Evolutionary conservation across 2,797 vertebrate species (phyloP).

Genomic region (Danio kyathit): DNA sequence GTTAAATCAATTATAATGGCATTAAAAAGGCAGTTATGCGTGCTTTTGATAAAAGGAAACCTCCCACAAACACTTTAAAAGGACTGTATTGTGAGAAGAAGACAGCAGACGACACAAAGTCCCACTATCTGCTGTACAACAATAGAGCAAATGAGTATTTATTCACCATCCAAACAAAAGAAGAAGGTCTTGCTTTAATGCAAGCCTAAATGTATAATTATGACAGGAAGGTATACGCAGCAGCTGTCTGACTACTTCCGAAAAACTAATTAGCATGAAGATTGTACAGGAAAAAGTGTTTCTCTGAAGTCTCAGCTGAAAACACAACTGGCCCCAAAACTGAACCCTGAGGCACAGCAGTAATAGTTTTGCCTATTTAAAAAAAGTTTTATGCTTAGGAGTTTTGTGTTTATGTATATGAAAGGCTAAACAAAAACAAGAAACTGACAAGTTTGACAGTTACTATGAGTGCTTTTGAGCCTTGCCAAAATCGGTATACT

Average conservation of each 20-base stretch:
- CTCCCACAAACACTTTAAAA: not conserved
- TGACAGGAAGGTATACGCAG: constrained; percentile 10
- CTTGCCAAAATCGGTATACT: not conserved
- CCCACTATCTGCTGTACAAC: not conserved
- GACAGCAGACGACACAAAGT: not conserved
- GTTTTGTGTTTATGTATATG: not conserved
- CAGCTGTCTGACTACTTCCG: constrained; percentile 16
- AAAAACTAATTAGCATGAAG: constrained; percentile 32
- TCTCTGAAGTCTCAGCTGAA: constrained; percentile 22
- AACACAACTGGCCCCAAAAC: constrained; percentile 7
- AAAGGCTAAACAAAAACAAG: not conserved
- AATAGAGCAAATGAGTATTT: constrained; percentile 9
- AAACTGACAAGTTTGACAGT: not conserved
- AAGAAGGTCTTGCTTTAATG: constrained; percentile 44
- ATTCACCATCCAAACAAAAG: constrained; percentile 26
- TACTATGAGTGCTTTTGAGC: not conserved
- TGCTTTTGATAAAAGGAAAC: constrained; percentile 14
- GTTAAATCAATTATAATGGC: constrained; percentile 3
- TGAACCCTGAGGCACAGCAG: not conserved
- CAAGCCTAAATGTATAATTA: constrained; percentile 23
- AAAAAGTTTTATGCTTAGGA: not conserved
- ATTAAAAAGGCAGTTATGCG: not conserved
- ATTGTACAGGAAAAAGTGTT: not conserved
- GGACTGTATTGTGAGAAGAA: not conserved
- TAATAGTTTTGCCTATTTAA: constrained; percentile 1